These are phyloP conservation scores for Forbesichthys papilliferus DNA, from an alignment of 2,113 vertebrate genomes.

Conservation along the genomic window DNA sequence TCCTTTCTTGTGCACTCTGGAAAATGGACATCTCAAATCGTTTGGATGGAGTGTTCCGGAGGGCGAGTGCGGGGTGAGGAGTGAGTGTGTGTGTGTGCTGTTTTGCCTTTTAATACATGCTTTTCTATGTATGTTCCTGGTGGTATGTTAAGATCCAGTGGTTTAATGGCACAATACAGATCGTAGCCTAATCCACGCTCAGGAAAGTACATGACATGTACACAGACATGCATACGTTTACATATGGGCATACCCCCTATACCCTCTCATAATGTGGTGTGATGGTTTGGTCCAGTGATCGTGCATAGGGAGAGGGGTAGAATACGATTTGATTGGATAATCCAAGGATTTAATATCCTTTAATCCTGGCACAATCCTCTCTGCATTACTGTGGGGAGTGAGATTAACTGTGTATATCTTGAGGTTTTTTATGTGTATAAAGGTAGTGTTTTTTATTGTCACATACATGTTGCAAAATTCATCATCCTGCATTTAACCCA, in stretches of 20 bases:
- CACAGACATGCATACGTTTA: conserved; percentile 6
- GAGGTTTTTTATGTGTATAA: conserved; percentile 53
- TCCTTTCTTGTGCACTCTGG: conserved; percentile 61
- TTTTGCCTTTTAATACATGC: conserved; percentile 26
- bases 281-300: conserved; percentile 71
- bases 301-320: conserved; percentile 55
- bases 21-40: conserved; percentile 65
- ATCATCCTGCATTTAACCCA: too few species aligned
- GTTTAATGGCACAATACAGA: conserved; percentile 28
- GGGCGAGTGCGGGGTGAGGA: conserved; percentile 35
- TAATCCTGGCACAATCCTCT: conserved; percentile 81
- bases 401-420: conserved; percentile 74
- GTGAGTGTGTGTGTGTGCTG: conserved; percentile 5
- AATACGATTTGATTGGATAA: conserved; percentile 83
- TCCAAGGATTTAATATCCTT: conserved; percentile 79
- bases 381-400: conserved; percentile 71
- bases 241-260: conserved; percentile 28
- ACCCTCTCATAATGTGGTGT: conserved; percentile 36
- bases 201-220: conserved; percentile 15
- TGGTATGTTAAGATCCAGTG: conserved; percentile 2
- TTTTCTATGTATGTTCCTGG: conserved; percentile 28
- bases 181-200: conserved; percentile 45
- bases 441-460: too few species aligned
- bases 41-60: conserved; percentile 50
- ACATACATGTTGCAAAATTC: too few species aligned